Conservation (phyloP, 1,140 invertebrate species). For the Telenomus remus region DNA sequence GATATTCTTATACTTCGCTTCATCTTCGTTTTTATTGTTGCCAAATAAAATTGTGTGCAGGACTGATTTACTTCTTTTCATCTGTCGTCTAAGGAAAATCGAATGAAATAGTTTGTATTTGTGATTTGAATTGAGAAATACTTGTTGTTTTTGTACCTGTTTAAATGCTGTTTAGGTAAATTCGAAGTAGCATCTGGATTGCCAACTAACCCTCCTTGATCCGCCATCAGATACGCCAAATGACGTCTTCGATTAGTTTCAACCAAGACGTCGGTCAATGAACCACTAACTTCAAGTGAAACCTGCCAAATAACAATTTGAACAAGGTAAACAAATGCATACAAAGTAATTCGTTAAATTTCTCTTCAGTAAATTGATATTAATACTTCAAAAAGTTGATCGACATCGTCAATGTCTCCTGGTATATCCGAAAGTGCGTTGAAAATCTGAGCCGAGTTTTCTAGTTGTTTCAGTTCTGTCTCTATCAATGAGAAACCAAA, state of each 20-base stretch:
- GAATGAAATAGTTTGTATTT: not conserved
- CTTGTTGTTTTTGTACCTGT: conserved; percentile 72
- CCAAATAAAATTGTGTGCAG: conserved; percentile 93
- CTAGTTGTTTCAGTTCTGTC: conserved; percentile 84
- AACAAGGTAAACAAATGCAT: conserved; percentile 18
- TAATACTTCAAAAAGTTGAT: conserved; percentile 82
- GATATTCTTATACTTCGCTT: conserved; percentile 97
- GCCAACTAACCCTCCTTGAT: conserved; percentile 93
- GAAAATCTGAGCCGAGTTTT: conserved; percentile 97
- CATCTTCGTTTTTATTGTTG: conserved; percentile 83
- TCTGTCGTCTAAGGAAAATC: conserved; percentile 81
- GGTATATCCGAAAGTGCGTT: conserved; percentile 97
- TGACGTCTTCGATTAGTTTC: conserved; percentile 94
- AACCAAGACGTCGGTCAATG: conserved; percentile 89
- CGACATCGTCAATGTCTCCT: conserved; percentile 93
- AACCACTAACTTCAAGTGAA: conserved; percentile 79
- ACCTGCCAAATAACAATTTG: conserved; percentile 65
- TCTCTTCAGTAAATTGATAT: conserved; percentile 5
- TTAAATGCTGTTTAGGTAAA: conserved; percentile 92
- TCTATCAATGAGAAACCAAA: conserved; percentile 79
- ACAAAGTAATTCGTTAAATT: conserved; percentile 20
- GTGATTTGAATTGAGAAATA: conserved; percentile 1
- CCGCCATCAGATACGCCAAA: conserved; percentile 96
- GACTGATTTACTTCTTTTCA: conserved; percentile 93
- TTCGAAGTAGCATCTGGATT: conserved; percentile 92